Percentiles rank a stretch among this genome's conserved stretches.
These are phyloP conservation scores for Oligia fasciuncula DNA, from an alignment of 2,888 invertebrate species.

Conservation along the genomic window DNA sequence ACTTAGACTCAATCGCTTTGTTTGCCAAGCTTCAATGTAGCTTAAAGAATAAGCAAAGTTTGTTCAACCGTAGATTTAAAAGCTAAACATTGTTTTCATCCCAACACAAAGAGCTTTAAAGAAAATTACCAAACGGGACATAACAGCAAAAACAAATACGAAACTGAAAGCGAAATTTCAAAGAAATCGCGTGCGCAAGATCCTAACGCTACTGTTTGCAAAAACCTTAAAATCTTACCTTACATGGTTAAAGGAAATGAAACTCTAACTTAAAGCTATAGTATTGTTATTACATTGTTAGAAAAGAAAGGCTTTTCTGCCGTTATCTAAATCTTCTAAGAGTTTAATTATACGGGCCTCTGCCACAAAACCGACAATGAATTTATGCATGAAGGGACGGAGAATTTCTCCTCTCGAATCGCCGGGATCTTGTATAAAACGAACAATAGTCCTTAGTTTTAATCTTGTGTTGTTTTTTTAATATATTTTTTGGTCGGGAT, in stretches of 20 bases:
- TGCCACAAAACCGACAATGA: constrained; percentile 85
- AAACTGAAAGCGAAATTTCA: constrained; percentile 77
- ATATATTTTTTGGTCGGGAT: constrained; percentile 78
- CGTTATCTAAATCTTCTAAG: constrained; percentile 78
- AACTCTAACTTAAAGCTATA: constrained; percentile 70
- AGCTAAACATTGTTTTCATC: constrained; percentile 58
- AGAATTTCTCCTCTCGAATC: constrained; percentile 77
- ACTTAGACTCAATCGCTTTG: constrained; percentile 37
- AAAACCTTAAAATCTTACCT: constrained; percentile 70
- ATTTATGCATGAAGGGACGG: constrained; percentile 87
- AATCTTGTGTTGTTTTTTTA: constrained; percentile 79
- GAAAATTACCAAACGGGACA: constrained; percentile 75
- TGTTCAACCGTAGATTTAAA: constrained; percentile 49
- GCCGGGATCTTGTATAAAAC: constrained; percentile 80
- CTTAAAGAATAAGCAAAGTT: constrained; percentile 33
- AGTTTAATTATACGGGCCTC: constrained; percentile 84
- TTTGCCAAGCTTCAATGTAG: constrained; percentile 30
- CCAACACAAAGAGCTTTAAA: constrained; percentile 65
- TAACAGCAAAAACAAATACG: constrained; percentile 74
- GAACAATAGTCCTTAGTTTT: constrained; percentile 89
- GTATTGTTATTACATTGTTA: constrained; percentile 67
- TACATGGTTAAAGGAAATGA: constrained; percentile 64
- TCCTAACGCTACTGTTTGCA: constrained; percentile 76
- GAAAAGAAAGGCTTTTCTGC: constrained; percentile 66
- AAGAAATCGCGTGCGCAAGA: constrained; percentile 78